Evolutionary conservation across 2,888 invertebrate species (phyloP).

Genomic region (Eristalinus sepulchralis): DNA sequence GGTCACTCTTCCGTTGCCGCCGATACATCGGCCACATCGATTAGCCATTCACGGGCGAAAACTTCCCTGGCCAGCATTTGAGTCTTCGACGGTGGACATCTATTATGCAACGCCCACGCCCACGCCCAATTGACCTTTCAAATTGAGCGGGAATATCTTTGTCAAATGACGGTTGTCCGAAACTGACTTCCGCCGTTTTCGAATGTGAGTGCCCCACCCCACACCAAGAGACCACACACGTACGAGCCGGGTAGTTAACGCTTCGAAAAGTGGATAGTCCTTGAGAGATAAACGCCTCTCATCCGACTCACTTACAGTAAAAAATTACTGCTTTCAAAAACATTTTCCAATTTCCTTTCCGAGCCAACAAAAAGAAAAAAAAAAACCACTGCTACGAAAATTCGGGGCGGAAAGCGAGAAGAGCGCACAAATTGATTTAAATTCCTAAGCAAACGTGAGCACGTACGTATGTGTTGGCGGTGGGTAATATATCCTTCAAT

Average conservation of each 20-base stretch:
- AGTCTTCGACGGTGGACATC: neutral
- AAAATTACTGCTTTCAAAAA: conserved; percentile 42
- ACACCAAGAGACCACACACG: neutral
- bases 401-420: neutral
- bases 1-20: neutral
- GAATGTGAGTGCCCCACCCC: neutral
- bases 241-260: neutral
- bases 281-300: conserved; percentile 37
- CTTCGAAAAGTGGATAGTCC: conserved; percentile 14
- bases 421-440: conserved; percentile 55
- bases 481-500: conserved; percentile 62
- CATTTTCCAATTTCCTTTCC: conserved; percentile 37
- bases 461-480: conserved; percentile 28
- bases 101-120: neutral
- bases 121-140: neutral
- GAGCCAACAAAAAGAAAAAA: conserved; percentile 19
- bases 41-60: neutral
- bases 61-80: neutral
- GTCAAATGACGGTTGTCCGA: neutral
- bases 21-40: neutral
- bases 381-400: too few species aligned
- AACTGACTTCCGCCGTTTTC: neutral
- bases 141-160: neutral
- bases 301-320: conserved; percentile 39
- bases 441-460: conserved; percentile 39